Evolutionary conservation across 2,113 vertebrate species (phyloP).

Genomic region (Pangasianodon gigas): DNA sequence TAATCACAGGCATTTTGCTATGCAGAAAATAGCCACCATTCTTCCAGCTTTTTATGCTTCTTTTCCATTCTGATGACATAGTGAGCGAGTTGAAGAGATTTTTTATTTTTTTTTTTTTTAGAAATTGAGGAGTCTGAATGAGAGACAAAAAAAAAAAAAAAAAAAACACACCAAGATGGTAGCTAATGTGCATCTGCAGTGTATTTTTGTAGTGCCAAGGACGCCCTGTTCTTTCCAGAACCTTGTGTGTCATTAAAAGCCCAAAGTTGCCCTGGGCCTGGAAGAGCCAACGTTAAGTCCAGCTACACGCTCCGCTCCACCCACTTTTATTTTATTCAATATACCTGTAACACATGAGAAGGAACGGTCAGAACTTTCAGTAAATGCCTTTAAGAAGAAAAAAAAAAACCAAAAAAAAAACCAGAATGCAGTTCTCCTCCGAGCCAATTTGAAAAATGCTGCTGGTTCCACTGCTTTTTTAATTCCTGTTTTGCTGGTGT

Average conservation of each 20-base stretch:
- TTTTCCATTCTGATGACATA: constrained; percentile 50
- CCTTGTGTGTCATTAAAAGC: constrained; percentile 65
- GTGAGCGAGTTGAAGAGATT: not conserved
- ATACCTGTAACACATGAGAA: constrained; percentile 56
- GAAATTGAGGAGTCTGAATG: not conserved
- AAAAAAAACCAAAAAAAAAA: not conserved
- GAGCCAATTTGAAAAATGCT: not conserved
- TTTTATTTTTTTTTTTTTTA: not conserved
- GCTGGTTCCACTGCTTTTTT: not conserved
- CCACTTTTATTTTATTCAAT: constrained; percentile 60
- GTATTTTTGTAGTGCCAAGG: constrained; percentile 56
- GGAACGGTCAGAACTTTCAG: constrained; percentile 27
- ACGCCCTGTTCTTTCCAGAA: constrained; percentile 63
- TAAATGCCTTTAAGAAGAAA: not conserved
- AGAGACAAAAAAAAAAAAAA: constrained; percentile 43
- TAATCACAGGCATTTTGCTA: constrained; percentile 72
- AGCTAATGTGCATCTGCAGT: constrained; percentile 46
- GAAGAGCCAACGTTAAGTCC: constrained; percentile 57
- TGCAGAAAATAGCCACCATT: constrained; percentile 59
- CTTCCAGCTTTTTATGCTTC: constrained; percentile 2
- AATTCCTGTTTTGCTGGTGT: not conserved
- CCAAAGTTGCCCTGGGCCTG: constrained; percentile 62
- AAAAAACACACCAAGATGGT: not conserved
- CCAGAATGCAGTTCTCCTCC: not conserved
- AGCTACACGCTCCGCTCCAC: constrained; percentile 57